Conservation (phyloP, 2,797 vertebrate species). For the Chelon labrosus region DNA sequence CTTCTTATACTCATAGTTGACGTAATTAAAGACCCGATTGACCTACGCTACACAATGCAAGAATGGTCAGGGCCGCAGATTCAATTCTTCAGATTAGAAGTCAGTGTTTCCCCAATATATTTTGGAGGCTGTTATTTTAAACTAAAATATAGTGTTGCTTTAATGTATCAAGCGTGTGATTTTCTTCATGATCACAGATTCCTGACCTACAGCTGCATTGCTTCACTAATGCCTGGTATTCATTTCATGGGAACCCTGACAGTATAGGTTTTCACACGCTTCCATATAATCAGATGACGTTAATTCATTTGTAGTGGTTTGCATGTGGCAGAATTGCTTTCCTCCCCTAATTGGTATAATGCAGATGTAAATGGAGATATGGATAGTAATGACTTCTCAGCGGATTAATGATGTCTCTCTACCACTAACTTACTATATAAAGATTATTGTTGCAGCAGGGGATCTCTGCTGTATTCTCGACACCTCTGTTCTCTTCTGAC, state of each 20-base stretch:
- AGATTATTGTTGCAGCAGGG: slow-evolving; percentile 40
- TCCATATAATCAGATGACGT: slow-evolving; percentile 78
- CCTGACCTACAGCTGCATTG: neutral
- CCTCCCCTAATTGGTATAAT: slow-evolving; percentile 77
- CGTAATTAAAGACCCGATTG: too few relatives aligned
- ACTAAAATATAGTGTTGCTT: too few relatives aligned
- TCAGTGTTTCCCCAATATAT: too few relatives aligned
- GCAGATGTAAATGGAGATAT: slow-evolving; percentile 77
- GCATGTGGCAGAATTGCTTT: slow-evolving; percentile 70
- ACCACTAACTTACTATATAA: slow-evolving; percentile 57
- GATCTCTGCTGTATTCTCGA: slow-evolving; percentile 40
- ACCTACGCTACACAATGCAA: too few relatives aligned
- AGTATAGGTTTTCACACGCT: slow-evolving; percentile 55
- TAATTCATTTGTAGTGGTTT: slow-evolving; percentile 77
- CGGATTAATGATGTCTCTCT: slow-evolving; percentile 74
- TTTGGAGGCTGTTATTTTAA: too few relatives aligned
- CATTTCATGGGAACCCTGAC: slow-evolving; percentile 42
- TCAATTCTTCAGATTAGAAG: too few relatives aligned
- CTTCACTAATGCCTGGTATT: slow-evolving; percentile 22
- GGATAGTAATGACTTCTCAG: slow-evolving; percentile 75
- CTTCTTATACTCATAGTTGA: too few relatives aligned
- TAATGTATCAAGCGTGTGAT: too few relatives aligned
- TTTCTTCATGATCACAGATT: slow-evolving; percentile 17
- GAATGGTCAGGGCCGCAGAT: too few relatives aligned
- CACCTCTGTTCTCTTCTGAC: slow-evolving; percentile 3